phyloP scores from a whole-genome alignment of 2,113 vertebrate genomes.

The Podilymbus podiceps region DNA sequence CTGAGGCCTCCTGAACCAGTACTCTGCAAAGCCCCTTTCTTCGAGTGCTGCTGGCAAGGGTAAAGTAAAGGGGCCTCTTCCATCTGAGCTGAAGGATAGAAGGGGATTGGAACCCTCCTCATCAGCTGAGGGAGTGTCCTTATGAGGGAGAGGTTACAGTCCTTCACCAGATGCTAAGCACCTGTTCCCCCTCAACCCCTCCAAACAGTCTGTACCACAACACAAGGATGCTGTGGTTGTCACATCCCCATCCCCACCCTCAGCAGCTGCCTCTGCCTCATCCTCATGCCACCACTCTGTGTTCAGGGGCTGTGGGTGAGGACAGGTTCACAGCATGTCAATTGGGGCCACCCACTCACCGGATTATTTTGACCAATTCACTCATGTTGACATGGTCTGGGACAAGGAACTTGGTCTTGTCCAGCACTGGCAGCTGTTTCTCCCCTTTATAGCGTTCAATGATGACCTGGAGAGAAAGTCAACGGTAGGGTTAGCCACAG shows the following conservation, averaged over 20 bases:
- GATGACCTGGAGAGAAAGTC: slow-evolving; percentile 83
- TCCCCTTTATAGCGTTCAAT: slow-evolving; percentile 98
- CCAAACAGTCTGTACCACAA: neutral
- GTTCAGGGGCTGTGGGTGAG: neutral
- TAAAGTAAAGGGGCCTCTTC: neutral
- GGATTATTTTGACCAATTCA: slow-evolving; percentile 98
- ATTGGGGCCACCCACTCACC: slow-evolving; percentile 72
- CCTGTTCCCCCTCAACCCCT: fast-evolving
- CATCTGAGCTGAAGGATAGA: neutral
- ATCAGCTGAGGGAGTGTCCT: neutral
- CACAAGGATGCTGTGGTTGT: neutral
- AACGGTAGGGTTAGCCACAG: neutral
- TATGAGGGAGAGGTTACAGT: neutral
- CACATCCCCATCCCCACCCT: neutral
- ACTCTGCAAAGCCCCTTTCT: neutral
- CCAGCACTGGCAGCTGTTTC: slow-evolving; percentile 95
- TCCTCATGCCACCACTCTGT: neutral
- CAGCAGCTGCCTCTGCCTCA: neutral
- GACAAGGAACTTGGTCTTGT: slow-evolving; percentile 99
- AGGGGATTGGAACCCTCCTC: neutral
- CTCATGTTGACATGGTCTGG: slow-evolving; percentile 99
- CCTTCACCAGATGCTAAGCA: neutral
- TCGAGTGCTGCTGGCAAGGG: neutral
- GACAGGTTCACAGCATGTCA: neutral
- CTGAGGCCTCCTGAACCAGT: neutral